Percentiles rank a stretch among this genome's conserved stretches.
Evolutionary conservation across 2,797 vertebrate species (phyloP).

Genomic region (Capromys pilorides): DNA sequence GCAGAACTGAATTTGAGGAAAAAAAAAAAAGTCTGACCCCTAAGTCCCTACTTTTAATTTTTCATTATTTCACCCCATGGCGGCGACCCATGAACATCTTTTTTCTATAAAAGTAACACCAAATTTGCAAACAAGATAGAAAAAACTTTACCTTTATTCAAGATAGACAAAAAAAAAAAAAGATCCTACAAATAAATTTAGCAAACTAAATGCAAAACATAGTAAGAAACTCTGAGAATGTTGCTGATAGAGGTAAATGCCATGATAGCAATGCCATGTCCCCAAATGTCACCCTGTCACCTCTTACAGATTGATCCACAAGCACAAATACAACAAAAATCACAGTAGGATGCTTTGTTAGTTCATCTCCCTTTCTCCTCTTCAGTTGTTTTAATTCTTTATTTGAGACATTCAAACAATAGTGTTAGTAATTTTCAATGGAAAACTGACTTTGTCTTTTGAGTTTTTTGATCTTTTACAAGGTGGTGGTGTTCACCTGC

Average conservation of each 20-base stretch:
- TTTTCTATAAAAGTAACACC: neutral
- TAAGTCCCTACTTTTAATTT: neutral
- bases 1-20: neutral
- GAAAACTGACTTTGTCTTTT: neutral
- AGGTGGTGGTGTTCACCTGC: neutral
- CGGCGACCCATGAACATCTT: neutral
- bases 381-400: neutral
- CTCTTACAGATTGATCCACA: neutral
- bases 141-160: conserved; percentile 17
- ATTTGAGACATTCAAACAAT: neutral
- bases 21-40: neutral
- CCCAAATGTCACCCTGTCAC: no score
- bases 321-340: neutral
- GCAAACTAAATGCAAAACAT: neutral
- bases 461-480: neutral
- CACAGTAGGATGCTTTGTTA: neutral
- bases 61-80: neutral
- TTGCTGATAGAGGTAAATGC: neutral
- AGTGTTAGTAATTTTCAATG: neutral
- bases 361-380: neutral
- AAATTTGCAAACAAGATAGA: neutral
- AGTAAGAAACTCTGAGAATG: neutral
- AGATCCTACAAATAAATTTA: neutral
- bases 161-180: neutral
- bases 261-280: neutral